Base-by-base conservation (phyloP, 2,888 invertebrate genomes). In the Emmelina monodactyla region DNA sequence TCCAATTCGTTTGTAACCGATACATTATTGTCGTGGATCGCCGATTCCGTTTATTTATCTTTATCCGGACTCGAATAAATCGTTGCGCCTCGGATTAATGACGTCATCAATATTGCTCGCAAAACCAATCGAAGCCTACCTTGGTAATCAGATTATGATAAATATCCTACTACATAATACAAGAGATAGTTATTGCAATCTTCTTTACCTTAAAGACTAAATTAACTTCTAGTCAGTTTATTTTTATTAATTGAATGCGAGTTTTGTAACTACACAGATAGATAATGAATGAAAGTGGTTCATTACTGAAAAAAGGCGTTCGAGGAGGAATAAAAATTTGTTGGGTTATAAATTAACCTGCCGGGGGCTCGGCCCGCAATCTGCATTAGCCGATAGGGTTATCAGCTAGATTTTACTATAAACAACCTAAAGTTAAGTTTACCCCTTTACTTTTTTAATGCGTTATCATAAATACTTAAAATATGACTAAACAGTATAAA, bases 371-470 rank as follows among this genome's bases (percentile, higher is more conserved):
- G 62, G 48, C 58, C 62, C 65, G 65, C 72, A 71, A 73, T 75
- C 75, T 75, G 75, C 75, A 75, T 76, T 75, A 76, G 70, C 60
- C 53, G 60, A 62, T n/a, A n/a, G n/a, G n/a, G n/a, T n/a, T n/a
- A n/a, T n/a, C n/a, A n/a, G n/a, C n/a, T n/a, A n/a, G n/a, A n/a
- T n/a, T n/a, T n/a, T n/a, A n/a, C n/a, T n/a, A n/a, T n/a, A n/a
- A n/a, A n/a, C n/a, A n/a, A n/a, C n/a, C n/a, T n/a, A n/a, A n/a
- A n/a, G n/a, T n/a, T n/a, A n/a, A n/a, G n/a, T n/a, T n/a, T n/a
- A n/a, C n/a, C n/a, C n/a, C n/a, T n/a, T n/a, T n/a, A n/a, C n/a
- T n/a, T n/a, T n/a, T n/a, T n/a, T n/a, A n/a, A n/a, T n/a, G n/a
- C n/a, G n/a, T n/a, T n/a, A n/a, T n/a, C n/a, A n/a, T n/a, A n/a